These are phyloP conservation scores for Phyllotis vaccarum DNA, from an alignment of 2,797 vertebrate species.

Conservation along the genomic window DNA sequence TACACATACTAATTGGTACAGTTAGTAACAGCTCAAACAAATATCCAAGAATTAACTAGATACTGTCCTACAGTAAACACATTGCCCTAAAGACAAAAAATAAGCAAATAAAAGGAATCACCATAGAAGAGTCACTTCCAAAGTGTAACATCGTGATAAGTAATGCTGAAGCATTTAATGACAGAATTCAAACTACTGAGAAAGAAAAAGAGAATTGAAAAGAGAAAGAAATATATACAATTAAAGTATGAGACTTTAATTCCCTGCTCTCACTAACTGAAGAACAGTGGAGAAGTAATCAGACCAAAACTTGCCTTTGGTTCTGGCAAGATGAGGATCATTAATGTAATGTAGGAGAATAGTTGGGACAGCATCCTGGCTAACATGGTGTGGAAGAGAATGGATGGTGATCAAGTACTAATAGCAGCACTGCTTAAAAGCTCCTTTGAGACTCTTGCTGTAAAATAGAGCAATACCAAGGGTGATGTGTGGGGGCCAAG, in stretches of 20 bases:
- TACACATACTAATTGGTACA: not conserved
- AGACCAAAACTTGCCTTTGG: not conserved
- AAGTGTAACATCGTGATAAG: not conserved
- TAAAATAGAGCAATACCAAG: not conserved
- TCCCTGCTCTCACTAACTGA: not conserved
- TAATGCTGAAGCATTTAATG: not conserved
- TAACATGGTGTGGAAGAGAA: not conserved
- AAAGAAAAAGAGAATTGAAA: not conserved
- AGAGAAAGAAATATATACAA: not conserved
- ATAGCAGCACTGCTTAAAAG: not conserved
- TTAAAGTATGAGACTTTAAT: not conserved
- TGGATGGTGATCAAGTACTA: not conserved
- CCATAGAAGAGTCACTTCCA: not conserved
- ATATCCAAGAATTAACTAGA: not conserved
- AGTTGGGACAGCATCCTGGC: not conserved
- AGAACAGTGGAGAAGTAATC: not conserved
- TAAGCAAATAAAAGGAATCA: not conserved
- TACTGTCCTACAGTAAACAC: not conserved
- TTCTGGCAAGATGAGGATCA: not conserved
- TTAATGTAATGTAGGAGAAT: not conserved
- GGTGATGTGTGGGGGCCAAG: not conserved
- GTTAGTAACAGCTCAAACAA: not conserved
- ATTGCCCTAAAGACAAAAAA: not conserved
- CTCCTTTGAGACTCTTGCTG: not conserved
- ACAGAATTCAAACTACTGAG: conserved; percentile 8